phyloP scores from a whole-genome alignment of 1,140 invertebrate species.

The Zaprionus davidi region DNA sequence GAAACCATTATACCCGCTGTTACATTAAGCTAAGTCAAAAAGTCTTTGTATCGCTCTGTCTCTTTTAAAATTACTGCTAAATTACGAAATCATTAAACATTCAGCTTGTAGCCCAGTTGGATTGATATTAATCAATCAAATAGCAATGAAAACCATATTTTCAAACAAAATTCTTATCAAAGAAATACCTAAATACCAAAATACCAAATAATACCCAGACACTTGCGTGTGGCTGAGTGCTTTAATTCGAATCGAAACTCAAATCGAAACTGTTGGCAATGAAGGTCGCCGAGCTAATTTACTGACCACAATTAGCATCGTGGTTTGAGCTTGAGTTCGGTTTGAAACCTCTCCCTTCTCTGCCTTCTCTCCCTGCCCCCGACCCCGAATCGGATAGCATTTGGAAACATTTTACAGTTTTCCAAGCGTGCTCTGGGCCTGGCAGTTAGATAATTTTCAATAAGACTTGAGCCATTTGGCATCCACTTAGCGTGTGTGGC shows the following conservation, averaged over 20 bases:
- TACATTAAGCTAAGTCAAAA: not conserved
- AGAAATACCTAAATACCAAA: constrained; percentile 11
- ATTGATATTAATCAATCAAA: constrained; percentile 78
- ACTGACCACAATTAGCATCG: constrained; percentile 70
- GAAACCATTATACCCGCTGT: not conserved
- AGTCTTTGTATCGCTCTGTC: constrained; percentile 1
- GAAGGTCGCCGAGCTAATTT: constrained; percentile 73
- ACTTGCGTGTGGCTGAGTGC: constrained; percentile 45
- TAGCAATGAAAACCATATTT: constrained; percentile 20
- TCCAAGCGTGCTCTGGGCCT: constrained; percentile 54
- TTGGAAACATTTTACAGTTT: constrained; percentile 68
- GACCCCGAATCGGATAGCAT: too few species aligned
- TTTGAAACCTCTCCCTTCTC: constrained; percentile 19
- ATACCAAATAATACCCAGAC: constrained; percentile 14
- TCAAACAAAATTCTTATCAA: constrained; percentile 50
- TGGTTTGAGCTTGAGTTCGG: constrained; percentile 19
- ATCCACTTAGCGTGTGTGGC: constrained; percentile 45
- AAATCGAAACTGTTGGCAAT: constrained; percentile 48
- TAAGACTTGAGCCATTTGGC: constrained; percentile 50
- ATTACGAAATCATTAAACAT: constrained; percentile 73
- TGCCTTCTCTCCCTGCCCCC: too few species aligned
- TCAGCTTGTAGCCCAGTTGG: constrained; percentile 71
- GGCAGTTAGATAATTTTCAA: constrained; percentile 68
- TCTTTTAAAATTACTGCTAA: constrained; percentile 65
- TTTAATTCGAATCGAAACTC: constrained; percentile 4